Evolutionary conservation across 2,888 invertebrate species (phyloP), one percentile per base, ranked within the genome.

Genomic region (Tenthredo mesomela): DNA sequence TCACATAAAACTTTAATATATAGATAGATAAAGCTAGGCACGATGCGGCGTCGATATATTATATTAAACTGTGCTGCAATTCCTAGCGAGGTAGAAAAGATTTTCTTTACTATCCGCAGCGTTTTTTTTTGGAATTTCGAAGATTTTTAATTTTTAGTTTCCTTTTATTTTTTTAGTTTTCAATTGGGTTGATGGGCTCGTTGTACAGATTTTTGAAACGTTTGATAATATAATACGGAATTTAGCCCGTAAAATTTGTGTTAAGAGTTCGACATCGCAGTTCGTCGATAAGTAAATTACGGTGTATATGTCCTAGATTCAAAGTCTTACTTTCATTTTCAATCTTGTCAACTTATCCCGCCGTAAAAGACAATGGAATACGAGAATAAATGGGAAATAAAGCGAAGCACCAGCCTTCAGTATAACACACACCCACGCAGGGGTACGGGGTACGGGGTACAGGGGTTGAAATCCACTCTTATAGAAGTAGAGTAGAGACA

Each of bases 301-400:
- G 29, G 50, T 54, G 18, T 15, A 21, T 47, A 21, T 7, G 33
- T 18, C 40, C n/a, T 18, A 37, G 29, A 25, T 47, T 29, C 75
- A 73, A 21, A 77, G 58, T 80, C 37, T 80, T 37, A 82, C 82
- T 82, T 82, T 82, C 47, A 82, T 82, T 82, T 67, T 82, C 70
- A 65, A 82, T 82, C 82, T 67, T 82, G 82, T 82, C 82, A 82
- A 82, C 82, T 82, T 67, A 82, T 67, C 82, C 82, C 67, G 33
- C 47, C 82, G 47, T 82, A 82, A 82, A 82, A 65, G 82, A 65
- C 67, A 67, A 82, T 47, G 67, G 82, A 65, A 82, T 61, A 82
- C n/a, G 82, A 82, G 67, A 82, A 82, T 70, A 70, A 70, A 67
- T 82, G 82, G 82, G 67, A 25, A 82, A 67, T 82, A 82, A 82